phyloP scores from a whole-genome alignment of 35 echinoderm and acorn worm species.

The Heliocidaris erythrogramma region DNA sequence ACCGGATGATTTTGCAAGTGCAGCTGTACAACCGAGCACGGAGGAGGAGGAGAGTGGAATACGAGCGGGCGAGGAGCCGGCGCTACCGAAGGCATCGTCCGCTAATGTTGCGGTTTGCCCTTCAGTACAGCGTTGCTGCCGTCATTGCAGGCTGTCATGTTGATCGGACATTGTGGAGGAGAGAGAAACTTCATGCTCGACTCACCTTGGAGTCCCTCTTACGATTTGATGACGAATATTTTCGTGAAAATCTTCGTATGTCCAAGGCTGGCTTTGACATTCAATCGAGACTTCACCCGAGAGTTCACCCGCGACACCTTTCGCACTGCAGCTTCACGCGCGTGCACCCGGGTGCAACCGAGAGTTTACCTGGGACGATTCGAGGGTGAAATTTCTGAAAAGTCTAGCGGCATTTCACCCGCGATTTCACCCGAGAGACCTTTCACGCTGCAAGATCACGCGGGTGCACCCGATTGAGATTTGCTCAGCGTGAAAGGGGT shows the following conservation, averaged over 20 bases:
- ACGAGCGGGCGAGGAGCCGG: constrained; percentile 39
- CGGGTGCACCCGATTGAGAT: too few relatives aligned
- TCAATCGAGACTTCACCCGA: too few relatives aligned
- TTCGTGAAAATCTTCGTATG: neutral
- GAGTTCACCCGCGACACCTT: too few relatives aligned
- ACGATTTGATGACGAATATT: neutral
- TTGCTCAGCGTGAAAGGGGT: too few relatives aligned
- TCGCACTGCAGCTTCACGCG: too few relatives aligned
- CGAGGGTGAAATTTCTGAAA: too few relatives aligned
- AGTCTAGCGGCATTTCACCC: too few relatives aligned
- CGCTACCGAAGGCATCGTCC: constrained; percentile 45
- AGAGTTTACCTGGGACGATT: too few relatives aligned
- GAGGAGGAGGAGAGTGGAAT: constrained; percentile 41
- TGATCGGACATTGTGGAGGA: constrained; percentile 30
- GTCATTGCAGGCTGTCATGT: constrained; percentile 44
- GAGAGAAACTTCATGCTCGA: constrained; percentile 19
- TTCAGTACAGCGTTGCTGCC: constrained; percentile 52
- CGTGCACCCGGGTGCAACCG: too few relatives aligned
- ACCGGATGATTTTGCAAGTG: constrained; percentile 23
- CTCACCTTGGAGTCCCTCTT: neutral
- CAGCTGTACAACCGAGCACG: constrained; percentile 39
- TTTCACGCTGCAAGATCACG: too few relatives aligned
- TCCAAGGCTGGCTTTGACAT: neutral
- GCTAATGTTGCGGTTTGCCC: constrained; percentile 51
- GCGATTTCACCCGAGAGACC: too few relatives aligned